Evolutionary conservation across 2,888 invertebrate genomes (phyloP), one percentile per base, ranked within the genome.

Genomic region (Mythimna albipuncta): DNA sequence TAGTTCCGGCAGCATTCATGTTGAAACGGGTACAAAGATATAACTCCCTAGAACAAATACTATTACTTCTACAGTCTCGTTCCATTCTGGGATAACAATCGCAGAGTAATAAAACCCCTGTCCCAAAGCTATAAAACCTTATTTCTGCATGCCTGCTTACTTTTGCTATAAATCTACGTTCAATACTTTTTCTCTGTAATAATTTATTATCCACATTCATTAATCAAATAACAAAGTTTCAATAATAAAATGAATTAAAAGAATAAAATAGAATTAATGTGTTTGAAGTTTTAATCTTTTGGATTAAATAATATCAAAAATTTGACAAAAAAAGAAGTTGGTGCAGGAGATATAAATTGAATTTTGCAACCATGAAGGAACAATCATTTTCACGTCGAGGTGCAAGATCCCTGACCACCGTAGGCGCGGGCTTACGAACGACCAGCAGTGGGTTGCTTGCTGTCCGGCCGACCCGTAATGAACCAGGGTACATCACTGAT

Each of bases 161-260:
- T 64, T 62, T 52, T 21, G 57, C 44, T 16, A 79, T 82, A 68
- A 78, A 78, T 79, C 61, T 44, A 50, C n/a, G 57, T 82, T 61
- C 50, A 64, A 64, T 62, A 41, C 32, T 41, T 67, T 82, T 55
- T 59, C 77, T 59, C n/a, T 16, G 41, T 10, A 52, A 52, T 70
- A 41, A 32, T 70, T 67, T 66, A 64, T 64, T 78, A n/a, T n/a
- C 7, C 13, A 54, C n/a, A 1, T 66, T 57, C 61, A 77, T 82
- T 79, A 82, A 79, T 82, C 67, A 58, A 32, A 50, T 50, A 54
- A 58, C 62, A n/a, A 41, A 68, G 2, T 44, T 64, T 64, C n/a
- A 64, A n/a, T 38, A 59, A 75, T 35, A 75, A 44, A 64, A 54
- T 75, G 1, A 64, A 75, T 50, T 55, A 52, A 26, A 44, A 38